These are phyloP conservation scores for Prochilodus magdalenae DNA, from an alignment of 2,113 vertebrate species.

Conservation along the genomic window DNA sequence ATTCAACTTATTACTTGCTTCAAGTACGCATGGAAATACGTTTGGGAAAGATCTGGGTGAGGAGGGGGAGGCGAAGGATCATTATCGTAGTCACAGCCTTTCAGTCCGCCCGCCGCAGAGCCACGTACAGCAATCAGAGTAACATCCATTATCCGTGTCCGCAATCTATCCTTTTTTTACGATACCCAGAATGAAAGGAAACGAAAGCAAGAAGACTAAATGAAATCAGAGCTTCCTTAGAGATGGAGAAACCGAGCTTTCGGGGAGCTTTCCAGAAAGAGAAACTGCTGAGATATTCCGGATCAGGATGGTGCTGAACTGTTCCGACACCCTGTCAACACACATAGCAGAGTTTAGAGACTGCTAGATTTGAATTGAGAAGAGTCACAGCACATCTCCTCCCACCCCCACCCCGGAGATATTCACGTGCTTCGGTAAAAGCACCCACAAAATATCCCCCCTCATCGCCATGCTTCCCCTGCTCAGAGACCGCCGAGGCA, in stretches of 20 bases:
- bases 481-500: neutral
- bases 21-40: neutral
- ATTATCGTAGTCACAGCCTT: neutral
- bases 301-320: neutral
- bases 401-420: too few relatives aligned
- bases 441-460: neutral
- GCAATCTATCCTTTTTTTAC: neutral
- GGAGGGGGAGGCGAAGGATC: neutral
- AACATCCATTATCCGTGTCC: neutral
- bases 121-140: neutral
- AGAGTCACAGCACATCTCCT: neutral
- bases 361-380: slow-evolving; percentile 17
- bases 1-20: neutral
- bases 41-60: neutral
- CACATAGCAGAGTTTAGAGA: neutral
- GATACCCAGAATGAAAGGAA: neutral
- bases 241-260: neutral
- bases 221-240: neutral
- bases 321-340: slow-evolving; percentile 1
- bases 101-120: neutral
- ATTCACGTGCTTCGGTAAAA: neutral
- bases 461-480: neutral
- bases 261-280: neutral
- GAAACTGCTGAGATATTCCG: neutral
- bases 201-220: neutral